Conservation (phyloP, 2,797 vertebrate species). For the Sebastolobus alascanus region DNA sequence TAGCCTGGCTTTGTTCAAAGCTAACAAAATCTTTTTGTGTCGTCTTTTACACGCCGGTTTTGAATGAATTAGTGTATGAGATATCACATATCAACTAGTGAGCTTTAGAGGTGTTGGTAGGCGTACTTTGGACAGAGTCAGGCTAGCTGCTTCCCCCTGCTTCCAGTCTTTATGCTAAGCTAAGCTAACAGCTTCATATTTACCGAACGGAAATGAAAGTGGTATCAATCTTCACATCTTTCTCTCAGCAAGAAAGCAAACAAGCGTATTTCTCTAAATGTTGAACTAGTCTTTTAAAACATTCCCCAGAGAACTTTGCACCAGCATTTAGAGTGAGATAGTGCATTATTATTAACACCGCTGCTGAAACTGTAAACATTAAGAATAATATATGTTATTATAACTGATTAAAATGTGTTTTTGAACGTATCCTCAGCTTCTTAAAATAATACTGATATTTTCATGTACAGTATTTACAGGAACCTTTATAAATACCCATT, state of each 20-base stretch:
- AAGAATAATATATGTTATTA: not conserved
- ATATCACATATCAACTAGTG: no score
- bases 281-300: not conserved
- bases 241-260: not conserved
- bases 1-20: not conserved
- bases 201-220: not conserved
- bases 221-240: not conserved
- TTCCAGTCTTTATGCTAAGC: not conserved
- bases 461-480: conserved; percentile 89
- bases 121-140: not conserved
- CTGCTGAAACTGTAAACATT: conserved; percentile 18
- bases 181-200: conserved; percentile 3
- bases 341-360: not conserved
- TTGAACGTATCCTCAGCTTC: conserved; percentile 26
- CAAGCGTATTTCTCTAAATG: not conserved
- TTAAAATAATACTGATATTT: conserved; percentile 86
- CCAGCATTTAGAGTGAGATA: not conserved
- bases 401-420: conserved; percentile 1
- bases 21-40: not conserved
- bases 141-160: not conserved
- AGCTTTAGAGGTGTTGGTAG: not conserved
- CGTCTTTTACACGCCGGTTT: not conserved
- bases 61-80: not conserved
- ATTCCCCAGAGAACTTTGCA: not conserved
- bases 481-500: conserved; percentile 82